Evolutionary conservation across 2,888 invertebrate genomes (phyloP).

Genomic region (Drosophila aldrichi): DNA sequence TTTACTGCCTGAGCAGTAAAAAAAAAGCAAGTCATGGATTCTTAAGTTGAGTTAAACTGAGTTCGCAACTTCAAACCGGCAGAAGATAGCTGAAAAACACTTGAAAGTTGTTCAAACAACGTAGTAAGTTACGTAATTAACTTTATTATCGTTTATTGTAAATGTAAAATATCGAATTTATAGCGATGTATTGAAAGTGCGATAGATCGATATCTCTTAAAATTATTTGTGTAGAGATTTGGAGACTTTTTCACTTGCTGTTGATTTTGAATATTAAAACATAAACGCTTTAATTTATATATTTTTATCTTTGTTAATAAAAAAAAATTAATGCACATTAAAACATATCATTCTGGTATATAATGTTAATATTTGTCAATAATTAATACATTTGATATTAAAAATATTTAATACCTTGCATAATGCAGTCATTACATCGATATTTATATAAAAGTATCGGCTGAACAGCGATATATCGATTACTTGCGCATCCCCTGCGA

Average conservation of each 20-base stretch:
- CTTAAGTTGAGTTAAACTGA: background rate
- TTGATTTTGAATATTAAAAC: no score
- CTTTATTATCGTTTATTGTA: background rate
- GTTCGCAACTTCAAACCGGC: background rate
- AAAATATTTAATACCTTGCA: background rate
- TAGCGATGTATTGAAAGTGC: background rate
- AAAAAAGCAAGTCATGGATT: constrained; percentile 4
- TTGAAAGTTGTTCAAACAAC: background rate
- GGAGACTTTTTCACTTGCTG: background rate
- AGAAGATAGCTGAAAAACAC: background rate
- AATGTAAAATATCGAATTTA: background rate
- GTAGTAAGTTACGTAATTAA: background rate
- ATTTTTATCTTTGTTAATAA: no score
- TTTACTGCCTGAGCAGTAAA: constrained; percentile 29
- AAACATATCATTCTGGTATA: no score
- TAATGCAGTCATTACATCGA: background rate
- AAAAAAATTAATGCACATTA: no score
- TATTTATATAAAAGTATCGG: constrained; percentile 4
- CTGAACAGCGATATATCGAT: background rate
- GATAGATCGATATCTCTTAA: background rate
- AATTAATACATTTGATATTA: background rate
- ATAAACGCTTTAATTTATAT: no score
- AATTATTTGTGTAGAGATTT: background rate
- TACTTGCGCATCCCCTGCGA: background rate
- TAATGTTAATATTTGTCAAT: no score